phyloP scores from a whole-genome alignment of 1,140 invertebrate species.

The Phthorimaea operculella region DNA sequence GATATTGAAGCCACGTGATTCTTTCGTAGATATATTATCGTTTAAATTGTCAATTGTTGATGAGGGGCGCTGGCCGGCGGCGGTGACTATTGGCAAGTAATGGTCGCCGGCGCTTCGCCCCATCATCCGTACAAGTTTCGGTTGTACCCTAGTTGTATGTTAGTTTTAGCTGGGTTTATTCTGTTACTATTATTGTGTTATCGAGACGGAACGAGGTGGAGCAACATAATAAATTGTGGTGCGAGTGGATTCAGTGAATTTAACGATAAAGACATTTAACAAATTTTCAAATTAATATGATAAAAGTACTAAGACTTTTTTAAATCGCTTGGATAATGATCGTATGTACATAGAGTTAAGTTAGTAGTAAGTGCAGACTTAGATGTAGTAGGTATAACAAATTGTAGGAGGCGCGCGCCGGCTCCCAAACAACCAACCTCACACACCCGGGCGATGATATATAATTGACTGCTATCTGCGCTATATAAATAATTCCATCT shows the following conservation, averaged over 20 bases:
- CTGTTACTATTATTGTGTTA: constrained; percentile 59
- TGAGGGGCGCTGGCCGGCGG: constrained; percentile 21
- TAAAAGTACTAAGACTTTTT: constrained; percentile 65
- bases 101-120: constrained; percentile 18
- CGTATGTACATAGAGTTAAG: constrained; percentile 65
- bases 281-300: constrained; percentile 66
- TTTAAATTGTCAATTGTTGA: constrained; percentile 47
- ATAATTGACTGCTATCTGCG: too few species aligned
- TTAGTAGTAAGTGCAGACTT: constrained; percentile 59
- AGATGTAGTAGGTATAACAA: constrained; percentile 67
- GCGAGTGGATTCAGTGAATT: constrained; percentile 62
- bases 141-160: constrained; percentile 53
- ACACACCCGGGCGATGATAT: too few species aligned
- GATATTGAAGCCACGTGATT: constrained; percentile 28
- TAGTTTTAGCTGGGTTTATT: constrained; percentile 59
- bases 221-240: constrained; percentile 45
- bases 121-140: constrained; percentile 34
- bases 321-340: constrained; percentile 61
- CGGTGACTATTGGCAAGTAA: background rate
- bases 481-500: too few species aligned
- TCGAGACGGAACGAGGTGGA: constrained; percentile 39
- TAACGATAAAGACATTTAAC: constrained; percentile 65
- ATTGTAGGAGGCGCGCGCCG: constrained; percentile 46
- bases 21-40: constrained; percentile 53
- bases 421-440: background rate